Evolutionary conservation across 2,888 invertebrate genomes (phyloP).

Genomic region (Rambutsinella grinnellia): DNA sequence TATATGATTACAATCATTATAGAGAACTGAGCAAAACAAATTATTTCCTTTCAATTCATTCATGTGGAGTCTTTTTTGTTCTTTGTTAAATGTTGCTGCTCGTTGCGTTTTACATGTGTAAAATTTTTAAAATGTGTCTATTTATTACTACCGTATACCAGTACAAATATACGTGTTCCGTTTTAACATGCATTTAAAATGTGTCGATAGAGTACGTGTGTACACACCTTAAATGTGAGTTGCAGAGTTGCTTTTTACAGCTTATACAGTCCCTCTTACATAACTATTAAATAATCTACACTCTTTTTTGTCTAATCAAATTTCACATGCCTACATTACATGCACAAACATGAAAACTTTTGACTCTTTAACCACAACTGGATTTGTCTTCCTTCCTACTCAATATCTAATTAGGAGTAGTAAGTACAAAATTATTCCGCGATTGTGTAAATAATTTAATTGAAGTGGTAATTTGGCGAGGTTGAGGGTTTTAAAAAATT

Average conservation of each 20-base stretch:
- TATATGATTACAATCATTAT: no score
- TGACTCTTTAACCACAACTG: no score
- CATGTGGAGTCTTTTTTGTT: not conserved
- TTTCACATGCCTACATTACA: no score
- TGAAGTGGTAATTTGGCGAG: no score
- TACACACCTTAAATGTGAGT: constrained; percentile 39
- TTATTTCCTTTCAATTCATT: not conserved
- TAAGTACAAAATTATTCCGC: no score
- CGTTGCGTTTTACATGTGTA: not conserved
- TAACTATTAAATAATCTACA: not conserved
- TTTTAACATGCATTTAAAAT: not conserved
- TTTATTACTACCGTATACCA: constrained; percentile 12
- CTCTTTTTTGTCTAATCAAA: not conserved
- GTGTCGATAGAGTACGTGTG: constrained; percentile 5
- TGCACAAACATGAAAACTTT: no score
- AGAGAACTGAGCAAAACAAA: not conserved
- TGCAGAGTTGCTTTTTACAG: constrained; percentile 45
- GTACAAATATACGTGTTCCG: constrained; percentile 2
- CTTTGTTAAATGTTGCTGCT: not conserved
- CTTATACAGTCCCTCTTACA: not conserved
- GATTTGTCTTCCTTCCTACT: no score
- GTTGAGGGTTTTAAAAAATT: no score
- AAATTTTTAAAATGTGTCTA: constrained; percentile 15
- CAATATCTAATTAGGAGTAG: no score
- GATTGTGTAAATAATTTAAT: no score